phyloP scores from a whole-genome alignment of 2,113 vertebrate species.

The Natator depressus region DNA sequence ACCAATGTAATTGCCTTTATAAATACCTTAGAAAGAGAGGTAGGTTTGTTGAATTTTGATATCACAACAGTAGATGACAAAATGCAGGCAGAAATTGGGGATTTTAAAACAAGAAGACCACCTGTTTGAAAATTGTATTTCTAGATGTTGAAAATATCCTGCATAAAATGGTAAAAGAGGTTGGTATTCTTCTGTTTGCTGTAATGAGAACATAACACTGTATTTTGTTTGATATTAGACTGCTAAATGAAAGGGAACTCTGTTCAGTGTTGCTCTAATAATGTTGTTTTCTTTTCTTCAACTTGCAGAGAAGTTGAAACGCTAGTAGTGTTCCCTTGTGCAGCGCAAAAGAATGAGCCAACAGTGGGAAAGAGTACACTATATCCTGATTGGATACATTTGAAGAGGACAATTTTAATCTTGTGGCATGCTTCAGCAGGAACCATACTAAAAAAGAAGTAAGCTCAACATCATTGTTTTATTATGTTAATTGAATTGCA shows the following conservation, averaged over 20 bases:
- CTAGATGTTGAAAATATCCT: neutral
- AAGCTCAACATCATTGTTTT: slow-evolving; percentile 47
- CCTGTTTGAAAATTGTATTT: neutral
- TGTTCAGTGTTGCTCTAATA: neutral
- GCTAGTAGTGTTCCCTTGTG: slow-evolving; percentile 12
- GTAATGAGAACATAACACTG: neutral
- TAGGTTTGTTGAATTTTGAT: neutral
- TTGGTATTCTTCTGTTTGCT: neutral
- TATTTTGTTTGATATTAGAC: neutral
- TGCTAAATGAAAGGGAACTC: neutral
- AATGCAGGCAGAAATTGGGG: neutral
- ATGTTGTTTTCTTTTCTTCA: slow-evolving; percentile 45
- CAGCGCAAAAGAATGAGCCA: slow-evolving; percentile 69
- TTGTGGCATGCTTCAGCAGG: slow-evolving; percentile 63
- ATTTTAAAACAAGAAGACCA: neutral
- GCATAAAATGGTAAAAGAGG: neutral
- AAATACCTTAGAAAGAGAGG: neutral
- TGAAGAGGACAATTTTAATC: slow-evolving; percentile 66
- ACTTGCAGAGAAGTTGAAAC: slow-evolving; percentile 39
- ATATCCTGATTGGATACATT: slow-evolving; percentile 25
- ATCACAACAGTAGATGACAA: neutral
- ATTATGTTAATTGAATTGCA: neutral
- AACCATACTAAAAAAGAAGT: slow-evolving; percentile 71
- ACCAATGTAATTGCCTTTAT: neutral
- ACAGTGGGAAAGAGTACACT: slow-evolving; percentile 43